Evolutionary conservation across 1,140 invertebrate genomes (phyloP).

Genomic region (Orius insidiosus): DNA sequence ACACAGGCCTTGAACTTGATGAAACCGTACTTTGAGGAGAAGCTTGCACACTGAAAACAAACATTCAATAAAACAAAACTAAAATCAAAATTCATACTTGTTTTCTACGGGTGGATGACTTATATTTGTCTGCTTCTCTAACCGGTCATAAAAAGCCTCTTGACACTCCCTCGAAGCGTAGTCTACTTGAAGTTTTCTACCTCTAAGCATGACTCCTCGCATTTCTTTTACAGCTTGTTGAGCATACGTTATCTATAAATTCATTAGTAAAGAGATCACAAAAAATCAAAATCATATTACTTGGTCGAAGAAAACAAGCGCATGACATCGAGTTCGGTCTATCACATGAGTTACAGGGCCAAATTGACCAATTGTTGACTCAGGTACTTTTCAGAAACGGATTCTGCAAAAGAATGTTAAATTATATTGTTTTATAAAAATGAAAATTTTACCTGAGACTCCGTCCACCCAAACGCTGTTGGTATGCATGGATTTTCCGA

Average conservation of each 20-base stretch:
- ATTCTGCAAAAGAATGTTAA: no score
- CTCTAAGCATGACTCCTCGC: slow-evolving; percentile 62
- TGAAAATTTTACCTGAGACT: no score
- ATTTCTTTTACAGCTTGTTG: slow-evolving; percentile 82
- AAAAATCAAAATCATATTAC: no score
- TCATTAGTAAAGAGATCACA: slow-evolving; percentile 22
- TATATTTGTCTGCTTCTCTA: slow-evolving; percentile 42
- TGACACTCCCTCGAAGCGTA: slow-evolving; percentile 61
- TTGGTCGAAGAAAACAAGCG: slow-evolving; percentile 81
- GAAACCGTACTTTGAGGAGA: slow-evolving; percentile 9
- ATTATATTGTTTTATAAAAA: no score
- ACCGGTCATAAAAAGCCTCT: slow-evolving; percentile 76
- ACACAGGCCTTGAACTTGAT: no score
- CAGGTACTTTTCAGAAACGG: slow-evolving; percentile 61
- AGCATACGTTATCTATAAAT: slow-evolving; percentile 31
- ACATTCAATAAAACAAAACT: slow-evolving; percentile 1
- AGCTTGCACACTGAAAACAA: slow-evolving; percentile 12
- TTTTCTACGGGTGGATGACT: slow-evolving; percentile 18
- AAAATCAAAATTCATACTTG: slow-evolving; percentile 16
- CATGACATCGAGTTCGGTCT: slow-evolving; percentile 65
- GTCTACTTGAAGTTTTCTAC: slow-evolving; percentile 77
- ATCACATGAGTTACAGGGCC: slow-evolving; percentile 58
- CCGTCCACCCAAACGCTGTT: slow-evolving; percentile 90
- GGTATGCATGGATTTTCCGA: slow-evolving; percentile 93
- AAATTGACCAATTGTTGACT: slow-evolving; percentile 62